Conservation (phyloP, 2,113 vertebrate genomes). For the Cyanistes caeruleus region DNA sequence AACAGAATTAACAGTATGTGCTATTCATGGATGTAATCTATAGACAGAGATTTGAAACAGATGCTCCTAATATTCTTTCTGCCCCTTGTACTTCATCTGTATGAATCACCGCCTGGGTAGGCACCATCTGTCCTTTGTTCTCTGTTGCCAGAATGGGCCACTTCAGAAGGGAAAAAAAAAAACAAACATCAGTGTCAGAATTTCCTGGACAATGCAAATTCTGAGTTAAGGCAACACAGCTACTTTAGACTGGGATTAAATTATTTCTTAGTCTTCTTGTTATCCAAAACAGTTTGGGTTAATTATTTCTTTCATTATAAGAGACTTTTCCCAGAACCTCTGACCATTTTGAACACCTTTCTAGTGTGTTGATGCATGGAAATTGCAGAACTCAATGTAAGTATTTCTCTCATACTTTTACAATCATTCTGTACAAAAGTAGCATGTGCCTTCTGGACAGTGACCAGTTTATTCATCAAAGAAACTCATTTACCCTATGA, state of each 20-base stretch:
- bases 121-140: constrained; percentile 62
- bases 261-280: background rate
- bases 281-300: background rate
- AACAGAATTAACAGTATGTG: background rate
- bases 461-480: background rate
- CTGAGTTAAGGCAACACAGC: background rate
- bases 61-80: constrained; percentile 35
- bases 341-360: background rate
- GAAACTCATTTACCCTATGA: background rate
- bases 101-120: constrained; percentile 31
- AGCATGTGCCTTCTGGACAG: background rate
- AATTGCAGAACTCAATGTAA: background rate
- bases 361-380: background rate
- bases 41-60: constrained; percentile 36
- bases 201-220: constrained; percentile 3
- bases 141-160: constrained; percentile 47
- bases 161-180: background rate
- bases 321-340: background rate
- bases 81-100: constrained; percentile 24
- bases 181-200: background rate
- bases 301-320: background rate
- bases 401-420: background rate
- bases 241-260: background rate
- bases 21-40: constrained; percentile 9
- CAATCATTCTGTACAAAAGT: background rate